phyloP scores from a whole-genome alignment of 2,113 vertebrate species.

The Asarcornis scutulata region DNA sequence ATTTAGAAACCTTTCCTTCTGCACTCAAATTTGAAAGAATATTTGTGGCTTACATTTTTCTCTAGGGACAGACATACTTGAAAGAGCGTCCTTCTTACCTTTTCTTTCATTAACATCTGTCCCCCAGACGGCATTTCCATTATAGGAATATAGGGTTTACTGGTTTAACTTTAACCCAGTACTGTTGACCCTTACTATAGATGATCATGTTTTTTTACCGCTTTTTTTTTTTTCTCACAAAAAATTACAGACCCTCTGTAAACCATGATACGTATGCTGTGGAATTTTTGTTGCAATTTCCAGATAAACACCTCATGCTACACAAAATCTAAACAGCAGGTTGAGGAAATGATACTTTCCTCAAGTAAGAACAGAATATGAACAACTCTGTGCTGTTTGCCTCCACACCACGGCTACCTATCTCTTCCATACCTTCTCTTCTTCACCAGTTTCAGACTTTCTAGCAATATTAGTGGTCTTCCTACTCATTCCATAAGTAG shows the following conservation, averaged over 20 bases:
- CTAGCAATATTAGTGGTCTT: not conserved
- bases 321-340: not conserved
- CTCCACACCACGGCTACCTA: not conserved
- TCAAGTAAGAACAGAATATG: not conserved
- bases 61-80: not conserved
- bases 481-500: not conserved
- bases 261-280: not conserved
- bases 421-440: not conserved
- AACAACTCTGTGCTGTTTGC: not conserved
- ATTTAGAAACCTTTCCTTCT: not conserved
- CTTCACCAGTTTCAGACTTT: not conserved
- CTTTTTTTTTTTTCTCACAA: not conserved
- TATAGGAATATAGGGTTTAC: not conserved
- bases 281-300: not conserved
- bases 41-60: not conserved
- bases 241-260: not conserved
- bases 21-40: not conserved
- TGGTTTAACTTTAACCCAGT: not conserved
- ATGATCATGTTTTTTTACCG: not conserved
- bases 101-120: not conserved
- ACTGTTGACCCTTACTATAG: not conserved
- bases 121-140: not conserved
- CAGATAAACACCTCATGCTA: not conserved
- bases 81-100: not conserved
- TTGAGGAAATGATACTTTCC: not conserved